Evolutionary conservation across 2,888 invertebrate species (phyloP).

Genomic region (Sphaeridia pumilis): DNA sequence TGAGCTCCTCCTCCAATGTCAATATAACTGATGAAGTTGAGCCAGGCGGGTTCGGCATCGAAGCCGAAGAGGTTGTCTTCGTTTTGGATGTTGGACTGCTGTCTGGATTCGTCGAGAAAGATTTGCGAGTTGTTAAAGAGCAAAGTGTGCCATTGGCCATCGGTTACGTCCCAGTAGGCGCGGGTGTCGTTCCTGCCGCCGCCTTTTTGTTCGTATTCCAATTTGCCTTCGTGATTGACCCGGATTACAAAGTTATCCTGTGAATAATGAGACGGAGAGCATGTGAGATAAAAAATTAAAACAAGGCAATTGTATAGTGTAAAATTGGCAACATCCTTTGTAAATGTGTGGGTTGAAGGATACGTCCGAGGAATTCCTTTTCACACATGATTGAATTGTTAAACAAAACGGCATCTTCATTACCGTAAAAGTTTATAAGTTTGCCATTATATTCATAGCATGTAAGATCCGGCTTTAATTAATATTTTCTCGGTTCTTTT

Average conservation of each 20-base stretch:
- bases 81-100: not conserved
- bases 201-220: constrained; percentile 22
- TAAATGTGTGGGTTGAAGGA: too few species aligned
- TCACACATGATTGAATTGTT: too few species aligned
- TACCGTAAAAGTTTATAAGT: too few species aligned
- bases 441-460: too few species aligned
- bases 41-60: constrained; percentile 1
- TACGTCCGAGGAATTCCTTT: too few species aligned
- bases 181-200: constrained; percentile 14
- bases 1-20: constrained; percentile 1
- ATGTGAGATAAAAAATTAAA: too few species aligned
- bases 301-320: too few species aligned
- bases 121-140: constrained; percentile 21
- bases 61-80: constrained; percentile 3
- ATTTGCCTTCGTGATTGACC: constrained; percentile 19
- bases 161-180: constrained; percentile 20
- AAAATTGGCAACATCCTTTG: too few species aligned
- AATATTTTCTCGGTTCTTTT: too few species aligned
- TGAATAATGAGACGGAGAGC: too few species aligned
- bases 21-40: not conserved
- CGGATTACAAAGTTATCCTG: constrained; percentile 17
- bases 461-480: too few species aligned
- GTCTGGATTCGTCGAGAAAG: constrained; percentile 11
- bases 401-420: too few species aligned
- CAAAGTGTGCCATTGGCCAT: constrained; percentile 32